Evolutionary conservation across 2,888 invertebrate species (phyloP), one percentile per base, ranked within the genome.

Genomic region (Rapana venosa): DNA sequence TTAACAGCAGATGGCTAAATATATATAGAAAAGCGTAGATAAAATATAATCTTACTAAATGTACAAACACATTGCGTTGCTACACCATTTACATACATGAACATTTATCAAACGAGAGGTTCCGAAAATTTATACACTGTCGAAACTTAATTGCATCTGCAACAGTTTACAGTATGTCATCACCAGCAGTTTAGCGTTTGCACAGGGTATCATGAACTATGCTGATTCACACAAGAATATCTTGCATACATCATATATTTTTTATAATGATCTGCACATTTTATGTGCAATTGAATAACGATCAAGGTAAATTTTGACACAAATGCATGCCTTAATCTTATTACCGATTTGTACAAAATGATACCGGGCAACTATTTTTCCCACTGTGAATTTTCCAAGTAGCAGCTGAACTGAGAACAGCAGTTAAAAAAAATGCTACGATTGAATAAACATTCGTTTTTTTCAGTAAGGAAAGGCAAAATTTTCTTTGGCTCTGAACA

Each of bases 1-100:
- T 8, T 30, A 85, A 85, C 56, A 85, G 84, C 58, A n/a, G 17
- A 56, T 20, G 30, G 58, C n/a, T 30, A 85, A 85, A 85, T 58
- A 84, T n/a, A 30, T n/a, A 66, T 32, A 35, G 61, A 22, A 86
- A 66, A 66, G 30, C 66, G 86, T 86, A 86, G 86, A 86, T 32
- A 86, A 86, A 58, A 86, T 86, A 86, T 86, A 86, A 30, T 58
- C 61, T 86, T 22, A 58, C 86, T 58, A 32, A 85, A 85, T 85
- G 20, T 66, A 86, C 86, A 86, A 20, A 86, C 86, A 86, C 4
- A 58, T 58, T 86, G 58, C 66, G 61, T 86, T 66, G 86, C 86
- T 86, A 86, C 86, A 85, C 56, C n/a, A 35, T 8, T 84, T 17
- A 56, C 30, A 20, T 35, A 86, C 30, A 86, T 66, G 22, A 32